These are phyloP conservation scores for Merodon equestris DNA, from an alignment of 2,888 invertebrate genomes.

Conservation along the genomic window DNA sequence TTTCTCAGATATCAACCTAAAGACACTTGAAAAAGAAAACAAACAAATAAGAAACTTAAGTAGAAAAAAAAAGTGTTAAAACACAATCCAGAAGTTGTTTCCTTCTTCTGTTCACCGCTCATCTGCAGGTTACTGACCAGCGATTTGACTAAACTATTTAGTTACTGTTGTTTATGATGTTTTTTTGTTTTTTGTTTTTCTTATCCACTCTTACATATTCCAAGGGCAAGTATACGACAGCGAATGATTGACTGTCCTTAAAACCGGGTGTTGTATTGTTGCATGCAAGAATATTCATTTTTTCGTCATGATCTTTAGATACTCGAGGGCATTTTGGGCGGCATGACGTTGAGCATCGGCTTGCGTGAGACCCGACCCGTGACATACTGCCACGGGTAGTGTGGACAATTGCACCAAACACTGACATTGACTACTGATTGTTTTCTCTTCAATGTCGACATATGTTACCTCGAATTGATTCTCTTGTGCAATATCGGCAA, in stretches of 20 bases:
- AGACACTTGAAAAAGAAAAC: conserved; percentile 48
- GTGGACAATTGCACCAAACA: conserved; percentile 96
- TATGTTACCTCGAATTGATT: conserved; percentile 96
- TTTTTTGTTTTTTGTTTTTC: not conserved
- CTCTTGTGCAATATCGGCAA: conserved; percentile 93
- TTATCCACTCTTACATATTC: conserved; percentile 19
- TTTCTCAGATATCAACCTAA: conserved; percentile 26
- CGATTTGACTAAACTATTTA: conserved; percentile 23
- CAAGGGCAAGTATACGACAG: conserved; percentile 14
- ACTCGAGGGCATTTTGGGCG: conserved; percentile 94
- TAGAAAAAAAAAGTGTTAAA: conserved; percentile 33
- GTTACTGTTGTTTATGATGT: conserved; percentile 14
- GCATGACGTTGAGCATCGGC: conserved; percentile 93
- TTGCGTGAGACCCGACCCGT: conserved; percentile 88
- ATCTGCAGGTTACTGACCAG: conserved; percentile 25
- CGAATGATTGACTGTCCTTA: too few species aligned
- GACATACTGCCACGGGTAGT: conserved; percentile 92
- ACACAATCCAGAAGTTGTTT: not conserved
- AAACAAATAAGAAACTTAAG: conserved; percentile 57
- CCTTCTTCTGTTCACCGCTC: conserved; percentile 3
- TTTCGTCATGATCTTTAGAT: conserved; percentile 96
- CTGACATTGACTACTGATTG: conserved; percentile 88
- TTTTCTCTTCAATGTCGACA: conserved; percentile 95
- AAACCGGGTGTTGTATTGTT: not conserved
- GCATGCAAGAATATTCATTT: conserved; percentile 82